Evolutionary conservation across 2,888 invertebrate species (phyloP).

Genomic region (Eupelmus urozonus): DNA sequence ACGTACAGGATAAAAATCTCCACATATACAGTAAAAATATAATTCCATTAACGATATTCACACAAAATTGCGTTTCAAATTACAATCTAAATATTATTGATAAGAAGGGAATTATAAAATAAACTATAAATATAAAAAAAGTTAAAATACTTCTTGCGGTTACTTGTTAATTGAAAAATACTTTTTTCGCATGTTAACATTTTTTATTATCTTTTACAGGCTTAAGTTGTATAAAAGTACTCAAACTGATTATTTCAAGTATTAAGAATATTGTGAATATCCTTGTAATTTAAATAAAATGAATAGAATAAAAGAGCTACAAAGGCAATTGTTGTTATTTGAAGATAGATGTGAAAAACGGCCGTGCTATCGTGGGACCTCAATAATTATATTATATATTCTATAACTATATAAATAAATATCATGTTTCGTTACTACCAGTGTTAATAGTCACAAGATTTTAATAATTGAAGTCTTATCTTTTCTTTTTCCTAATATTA

Average conservation of each 20-base stretch:
- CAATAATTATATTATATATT: constrained; percentile 67
- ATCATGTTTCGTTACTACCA: constrained; percentile 69
- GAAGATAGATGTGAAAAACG: constrained; percentile 68
- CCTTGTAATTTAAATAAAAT: constrained; percentile 65
- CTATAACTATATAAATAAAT: constrained; percentile 75
- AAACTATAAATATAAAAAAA: constrained; percentile 29
- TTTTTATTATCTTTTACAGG: constrained; percentile 43
- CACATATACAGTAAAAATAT: constrained; percentile 25
- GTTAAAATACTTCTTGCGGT: constrained; percentile 24
- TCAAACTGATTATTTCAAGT: constrained; percentile 37
- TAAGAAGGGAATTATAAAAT: constrained; percentile 43
- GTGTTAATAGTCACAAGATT: not conserved
- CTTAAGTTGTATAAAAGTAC: constrained; percentile 58
- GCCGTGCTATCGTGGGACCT: constrained; percentile 64
- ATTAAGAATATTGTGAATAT: constrained; percentile 65
- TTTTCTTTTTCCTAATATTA: not conserved
- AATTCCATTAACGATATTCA: constrained; percentile 50
- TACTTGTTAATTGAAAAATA: constrained; percentile 45
- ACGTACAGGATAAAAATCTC: too few species aligned
- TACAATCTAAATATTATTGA: constrained; percentile 25
- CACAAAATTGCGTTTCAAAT: constrained; percentile 29
- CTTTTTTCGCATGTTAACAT: constrained; percentile 42
- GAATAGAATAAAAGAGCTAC: constrained; percentile 58
- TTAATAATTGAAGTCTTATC: not conserved
- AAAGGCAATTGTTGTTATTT: constrained; percentile 66